Percentiles rank a stretch among this genome's conserved stretches.
These are phyloP conservation scores for Colinus virginianus DNA, from an alignment of 2,113 vertebrate genomes.

Conservation along the genomic window DNA sequence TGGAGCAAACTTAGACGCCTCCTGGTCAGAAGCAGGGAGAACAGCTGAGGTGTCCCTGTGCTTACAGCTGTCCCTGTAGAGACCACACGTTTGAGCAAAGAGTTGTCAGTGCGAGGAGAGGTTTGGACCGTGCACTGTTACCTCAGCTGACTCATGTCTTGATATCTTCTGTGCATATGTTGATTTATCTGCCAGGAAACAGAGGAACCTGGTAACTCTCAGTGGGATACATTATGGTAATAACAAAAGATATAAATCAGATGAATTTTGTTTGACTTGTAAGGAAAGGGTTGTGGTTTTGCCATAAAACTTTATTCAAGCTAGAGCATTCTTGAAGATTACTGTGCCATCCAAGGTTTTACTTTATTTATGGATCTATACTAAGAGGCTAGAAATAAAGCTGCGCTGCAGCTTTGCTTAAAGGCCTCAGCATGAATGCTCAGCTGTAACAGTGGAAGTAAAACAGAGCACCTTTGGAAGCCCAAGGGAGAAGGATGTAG, in stretches of 20 bases:
- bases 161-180: not conserved
- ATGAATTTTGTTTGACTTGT: not conserved
- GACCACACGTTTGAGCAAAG: not conserved
- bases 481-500: not conserved
- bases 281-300: slow-evolving; percentile 4
- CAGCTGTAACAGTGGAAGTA: not conserved
- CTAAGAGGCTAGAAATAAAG: not conserved
- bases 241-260: slow-evolving; percentile 2
- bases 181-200: not conserved
- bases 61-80: not conserved
- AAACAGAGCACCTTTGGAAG: slow-evolving; percentile 10
- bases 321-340: slow-evolving; percentile 15
- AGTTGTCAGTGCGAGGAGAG: accelerated
- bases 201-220: not conserved
- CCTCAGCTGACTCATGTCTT: not conserved
- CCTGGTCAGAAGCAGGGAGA: not conserved
- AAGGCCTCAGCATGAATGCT: not conserved
- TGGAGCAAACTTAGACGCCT: not conserved
- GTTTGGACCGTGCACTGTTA: not conserved
- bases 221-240: not conserved
- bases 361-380: slow-evolving; percentile 9
- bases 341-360: not conserved
- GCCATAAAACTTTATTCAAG: not conserved
- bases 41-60: not conserved
- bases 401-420: not conserved